phyloP scores from a whole-genome alignment of 2,113 vertebrate genomes.

The Sus scrofa region DNA sequence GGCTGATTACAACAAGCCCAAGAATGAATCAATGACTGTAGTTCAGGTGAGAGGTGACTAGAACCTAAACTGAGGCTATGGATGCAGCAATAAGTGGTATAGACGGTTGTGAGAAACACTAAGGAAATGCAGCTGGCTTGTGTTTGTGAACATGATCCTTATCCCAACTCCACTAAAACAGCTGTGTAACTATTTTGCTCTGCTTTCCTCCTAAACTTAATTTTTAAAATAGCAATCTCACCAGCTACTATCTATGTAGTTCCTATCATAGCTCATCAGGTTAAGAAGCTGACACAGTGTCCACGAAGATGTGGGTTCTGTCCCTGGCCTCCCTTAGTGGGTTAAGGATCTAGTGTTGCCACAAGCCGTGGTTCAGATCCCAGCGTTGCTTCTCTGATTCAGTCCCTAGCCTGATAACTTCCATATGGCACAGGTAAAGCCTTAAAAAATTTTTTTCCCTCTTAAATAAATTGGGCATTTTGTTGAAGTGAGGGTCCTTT shows the following conservation, averaged over 20 bases:
- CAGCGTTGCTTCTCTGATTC: no score
- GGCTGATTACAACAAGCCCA: neutral
- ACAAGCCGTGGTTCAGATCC: no score
- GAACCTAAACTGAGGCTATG: neutral
- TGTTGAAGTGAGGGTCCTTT: neutral
- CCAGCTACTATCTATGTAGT: neutral
- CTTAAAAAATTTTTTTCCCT: neutral
- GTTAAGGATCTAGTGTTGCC: no score
- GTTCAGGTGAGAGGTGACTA: neutral
- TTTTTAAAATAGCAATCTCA: neutral
- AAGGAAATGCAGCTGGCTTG: neutral
- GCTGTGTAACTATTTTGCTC: neutral
- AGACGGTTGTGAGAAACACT: neutral
- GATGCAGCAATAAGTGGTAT: neutral
- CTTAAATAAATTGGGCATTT: neutral
- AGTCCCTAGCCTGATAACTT: no score
- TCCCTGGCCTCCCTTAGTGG: no score
- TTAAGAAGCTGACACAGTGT: no score
- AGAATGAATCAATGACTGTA: neutral
- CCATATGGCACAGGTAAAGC: no score
- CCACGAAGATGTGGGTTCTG: no score
- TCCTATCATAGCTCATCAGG: no score
- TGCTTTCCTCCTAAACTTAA: neutral
- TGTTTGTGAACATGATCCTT: rapidly evolving
- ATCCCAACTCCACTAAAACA: neutral